Percentiles rank a stretch among this genome's conserved stretches.
phyloP scores from a whole-genome alignment of 2,888 invertebrate genomes.

The Dicyrtomina minuta region DNA sequence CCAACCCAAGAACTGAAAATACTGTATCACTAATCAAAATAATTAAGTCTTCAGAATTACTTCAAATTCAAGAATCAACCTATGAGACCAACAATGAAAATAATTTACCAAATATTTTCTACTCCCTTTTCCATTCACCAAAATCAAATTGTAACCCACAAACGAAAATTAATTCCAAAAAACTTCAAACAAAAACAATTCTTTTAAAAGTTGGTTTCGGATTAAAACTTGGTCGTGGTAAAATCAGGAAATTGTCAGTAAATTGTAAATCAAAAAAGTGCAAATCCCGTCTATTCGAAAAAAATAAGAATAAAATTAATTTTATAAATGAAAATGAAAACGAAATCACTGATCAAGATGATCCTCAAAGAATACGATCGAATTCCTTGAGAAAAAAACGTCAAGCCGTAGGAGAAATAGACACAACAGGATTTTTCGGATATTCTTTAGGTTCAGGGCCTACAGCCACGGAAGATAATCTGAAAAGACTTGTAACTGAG shows the following conservation, averaged over 20 bases:
- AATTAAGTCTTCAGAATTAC: too few species aligned
- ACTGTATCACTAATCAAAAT: too few species aligned
- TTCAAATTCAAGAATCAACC: too few species aligned
- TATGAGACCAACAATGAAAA: too few species aligned
- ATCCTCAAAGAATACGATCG: neutral
- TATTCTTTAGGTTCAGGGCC: neutral
- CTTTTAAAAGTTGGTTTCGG: neutral
- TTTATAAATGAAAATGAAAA: neutral
- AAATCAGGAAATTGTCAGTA: neutral
- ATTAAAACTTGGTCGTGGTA: neutral
- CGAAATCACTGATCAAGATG: neutral
- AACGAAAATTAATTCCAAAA: neutral
- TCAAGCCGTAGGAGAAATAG: neutral
- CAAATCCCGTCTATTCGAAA: neutral
- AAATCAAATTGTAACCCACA: neutral
- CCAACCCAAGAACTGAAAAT: too few species aligned
- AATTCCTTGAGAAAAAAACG: neutral
- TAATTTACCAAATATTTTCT: too few species aligned
- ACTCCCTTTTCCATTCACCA: too few species aligned
- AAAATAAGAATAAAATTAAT: neutral
- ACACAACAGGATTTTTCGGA: neutral
- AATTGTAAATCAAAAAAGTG: neutral
- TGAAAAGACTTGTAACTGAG: neutral
- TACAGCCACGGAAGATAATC: neutral
- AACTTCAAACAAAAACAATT: too few species aligned